phyloP scores from a whole-genome alignment of 2,113 vertebrate genomes.

The Hepsetus odoe region DNA sequence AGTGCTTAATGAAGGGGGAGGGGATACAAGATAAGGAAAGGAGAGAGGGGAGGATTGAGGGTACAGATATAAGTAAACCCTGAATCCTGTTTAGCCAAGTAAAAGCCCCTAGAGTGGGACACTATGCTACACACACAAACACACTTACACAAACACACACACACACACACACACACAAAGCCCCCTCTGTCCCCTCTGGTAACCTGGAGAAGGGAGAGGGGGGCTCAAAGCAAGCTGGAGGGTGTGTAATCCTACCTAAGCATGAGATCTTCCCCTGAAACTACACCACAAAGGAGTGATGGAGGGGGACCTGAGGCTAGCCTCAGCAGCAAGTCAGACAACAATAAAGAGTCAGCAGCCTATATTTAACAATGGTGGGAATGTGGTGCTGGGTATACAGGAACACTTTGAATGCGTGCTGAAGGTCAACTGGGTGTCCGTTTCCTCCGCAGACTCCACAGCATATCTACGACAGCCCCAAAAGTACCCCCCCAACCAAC shows the following conservation, averaged over 20 bases:
- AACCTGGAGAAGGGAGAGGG: slow-evolving; percentile 40
- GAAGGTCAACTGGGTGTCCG: slow-evolving; percentile 77
- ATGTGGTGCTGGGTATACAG: slow-evolving; percentile 71
- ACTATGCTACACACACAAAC: slow-evolving; percentile 22
- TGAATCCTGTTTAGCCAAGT: slow-evolving; percentile 24
- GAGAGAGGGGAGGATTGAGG: not conserved
- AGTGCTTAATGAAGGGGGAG: slow-evolving; percentile 21
- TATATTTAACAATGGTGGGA: slow-evolving; percentile 83
- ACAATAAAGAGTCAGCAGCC: slow-evolving; percentile 69
- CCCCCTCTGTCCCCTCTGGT: slow-evolving; percentile 51
- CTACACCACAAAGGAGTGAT: slow-evolving; percentile 64
- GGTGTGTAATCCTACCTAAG: slow-evolving; percentile 69
- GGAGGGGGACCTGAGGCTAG: slow-evolving; percentile 54
- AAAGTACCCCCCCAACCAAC: not conserved
- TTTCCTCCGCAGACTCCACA: slow-evolving; percentile 74
- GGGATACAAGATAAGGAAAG: slow-evolving; percentile 55
- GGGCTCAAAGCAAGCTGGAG: slow-evolving; percentile 45
- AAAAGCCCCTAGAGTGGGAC: slow-evolving; percentile 16
- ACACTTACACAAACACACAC: slow-evolving; percentile 34
- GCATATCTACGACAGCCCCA: slow-evolving; percentile 53
- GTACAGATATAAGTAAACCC: slow-evolving; percentile 21
- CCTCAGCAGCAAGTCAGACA: slow-evolving; percentile 60
- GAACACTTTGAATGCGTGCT: slow-evolving; percentile 80
- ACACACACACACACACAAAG: slow-evolving; percentile 48
- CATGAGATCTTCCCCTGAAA: slow-evolving; percentile 59